These are phyloP conservation scores for Aethes cnicana DNA, from an alignment of 2,888 invertebrate species.

Conservation along the genomic window DNA sequence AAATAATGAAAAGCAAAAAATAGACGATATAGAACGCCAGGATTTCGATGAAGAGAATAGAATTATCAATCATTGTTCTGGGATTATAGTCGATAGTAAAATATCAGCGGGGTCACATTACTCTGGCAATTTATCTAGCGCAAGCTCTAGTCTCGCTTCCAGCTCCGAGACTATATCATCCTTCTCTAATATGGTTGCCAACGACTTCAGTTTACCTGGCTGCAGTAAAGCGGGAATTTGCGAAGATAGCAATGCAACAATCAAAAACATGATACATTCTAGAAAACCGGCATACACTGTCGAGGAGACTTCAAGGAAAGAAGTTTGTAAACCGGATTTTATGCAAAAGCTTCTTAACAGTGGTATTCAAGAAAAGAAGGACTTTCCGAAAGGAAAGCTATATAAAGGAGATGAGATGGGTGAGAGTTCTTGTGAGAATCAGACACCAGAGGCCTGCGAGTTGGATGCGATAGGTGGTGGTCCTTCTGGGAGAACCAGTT, in stretches of 20 bases:
- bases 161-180: conserved; percentile 73
- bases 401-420: conserved; percentile 63
- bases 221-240: conserved; percentile 63
- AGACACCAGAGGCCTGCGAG: conserved; percentile 50
- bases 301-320: conserved; percentile 45
- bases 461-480: conserved; percentile 50
- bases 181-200: conserved; percentile 54
- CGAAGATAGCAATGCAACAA: conserved; percentile 64
- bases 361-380: conserved; percentile 64
- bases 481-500: conserved; percentile 62
- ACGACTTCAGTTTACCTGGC: conserved; percentile 64
- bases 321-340: conserved; percentile 52
- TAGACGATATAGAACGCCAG: conserved; percentile 71
- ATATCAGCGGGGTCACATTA: conserved; percentile 53
- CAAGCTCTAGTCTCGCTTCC: conserved; percentile 66
- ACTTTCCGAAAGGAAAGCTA: conserved; percentile 70
- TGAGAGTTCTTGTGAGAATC: conserved; percentile 49
- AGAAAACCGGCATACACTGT: conserved; percentile 45
- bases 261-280: conserved; percentile 66
- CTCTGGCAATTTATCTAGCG: conserved; percentile 62
- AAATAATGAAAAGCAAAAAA: conserved; percentile 54
- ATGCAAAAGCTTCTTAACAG: conserved; percentile 71
- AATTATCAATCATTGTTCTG: conserved; percentile 68
- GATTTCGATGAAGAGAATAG: conserved; percentile 77
- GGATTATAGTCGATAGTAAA: conserved; percentile 66